Evolutionary conservation across 2,888 invertebrate genomes (phyloP), one percentile per base, ranked within the genome.

Genomic region (Dexiosoma caninum): DNA sequence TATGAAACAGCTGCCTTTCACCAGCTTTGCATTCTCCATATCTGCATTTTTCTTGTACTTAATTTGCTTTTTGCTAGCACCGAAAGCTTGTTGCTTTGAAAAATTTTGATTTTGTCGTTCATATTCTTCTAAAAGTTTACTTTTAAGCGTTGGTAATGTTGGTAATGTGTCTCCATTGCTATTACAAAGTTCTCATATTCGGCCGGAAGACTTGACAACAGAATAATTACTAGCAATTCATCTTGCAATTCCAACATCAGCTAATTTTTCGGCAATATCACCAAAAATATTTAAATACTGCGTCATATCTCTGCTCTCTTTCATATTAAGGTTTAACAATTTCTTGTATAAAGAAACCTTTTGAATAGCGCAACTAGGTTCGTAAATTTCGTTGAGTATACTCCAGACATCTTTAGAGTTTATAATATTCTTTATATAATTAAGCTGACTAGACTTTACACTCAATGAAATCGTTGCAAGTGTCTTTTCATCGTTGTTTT

Each of bases 321-420:
- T n/a, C n/a, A n/a, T n/a, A 9, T 72, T 55, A 10, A 72, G n/a
- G 12, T 40, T 70, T 12, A 83, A 46, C 14, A 83, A 32, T 27
- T 77, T 64, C 14, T 83, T 81, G 27, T 76, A 79, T 9, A 82
- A 49, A 2, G 40, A 23, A 1, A 81, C 79, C 14, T 79, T 79
- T 30, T 66, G 32, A n/a, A 72, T 53, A 0, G 82, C 78, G 1
- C 79, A 74, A 9, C 46, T 62, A 23, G 82, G n/a, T n/a, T n/a
- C n/a, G n/a, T n/a, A n/a, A n/a, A 79, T 59, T 10, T 71, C 37
- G n/a, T 19, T 14, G 9, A 81, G 51, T 62, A 78, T 77, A 30
- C 60, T 19, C 69, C 69, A 77, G 1, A 72, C 75, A 2, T 55
- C 67, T 12, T 46, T 55, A n/a, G 81, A 71, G 14, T 32, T 74